Percentiles rank a stretch among this genome's conserved stretches.
Conservation (phyloP, 2,113 vertebrate species). For the Thalassoma bifasciatum region DNA sequence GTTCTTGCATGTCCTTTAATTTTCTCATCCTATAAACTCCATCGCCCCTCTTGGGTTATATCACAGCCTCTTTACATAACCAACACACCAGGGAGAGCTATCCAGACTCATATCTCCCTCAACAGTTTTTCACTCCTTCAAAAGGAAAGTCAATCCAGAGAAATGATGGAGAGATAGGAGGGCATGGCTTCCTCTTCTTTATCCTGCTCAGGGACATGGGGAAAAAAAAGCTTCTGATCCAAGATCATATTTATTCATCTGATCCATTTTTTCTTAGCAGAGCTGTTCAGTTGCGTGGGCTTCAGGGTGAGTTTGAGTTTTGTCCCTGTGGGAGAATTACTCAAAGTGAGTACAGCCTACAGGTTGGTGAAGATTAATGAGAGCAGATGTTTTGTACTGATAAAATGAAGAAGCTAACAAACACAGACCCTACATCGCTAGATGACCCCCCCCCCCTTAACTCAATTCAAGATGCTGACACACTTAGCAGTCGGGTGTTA, state of each 20-base stretch:
- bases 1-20: slow-evolving; percentile 16
- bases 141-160: slow-evolving; percentile 24
- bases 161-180: slow-evolving; percentile 29
- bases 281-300: slow-evolving; percentile 15
- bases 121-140: slow-evolving; percentile 39
- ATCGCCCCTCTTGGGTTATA: slow-evolving; percentile 34
- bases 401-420: slow-evolving; percentile 55
- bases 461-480: slow-evolving; percentile 50
- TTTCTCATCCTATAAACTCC: slow-evolving; percentile 10
- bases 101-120: slow-evolving; percentile 26
- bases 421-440: slow-evolving; percentile 28
- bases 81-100: slow-evolving; percentile 21
- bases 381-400: slow-evolving; percentile 73
- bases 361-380: slow-evolving; percentile 66
- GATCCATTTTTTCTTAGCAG: slow-evolving; percentile 31
- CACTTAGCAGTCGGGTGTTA: slow-evolving; percentile 53
- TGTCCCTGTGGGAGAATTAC: slow-evolving; percentile 36
- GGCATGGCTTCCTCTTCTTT: slow-evolving; percentile 28
- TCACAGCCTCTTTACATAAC: slow-evolving; percentile 58
- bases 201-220: slow-evolving; percentile 15
- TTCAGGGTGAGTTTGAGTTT: slow-evolving; percentile 26
- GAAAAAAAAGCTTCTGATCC: slow-evolving; percentile 46
- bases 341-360: slow-evolving; percentile 52
- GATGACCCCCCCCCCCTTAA: not conserved
- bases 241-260: slow-evolving; percentile 43